Base-by-base conservation (phyloP, 1,140 invertebrate genomes). In the Rhagoletis zephyria region DNA sequence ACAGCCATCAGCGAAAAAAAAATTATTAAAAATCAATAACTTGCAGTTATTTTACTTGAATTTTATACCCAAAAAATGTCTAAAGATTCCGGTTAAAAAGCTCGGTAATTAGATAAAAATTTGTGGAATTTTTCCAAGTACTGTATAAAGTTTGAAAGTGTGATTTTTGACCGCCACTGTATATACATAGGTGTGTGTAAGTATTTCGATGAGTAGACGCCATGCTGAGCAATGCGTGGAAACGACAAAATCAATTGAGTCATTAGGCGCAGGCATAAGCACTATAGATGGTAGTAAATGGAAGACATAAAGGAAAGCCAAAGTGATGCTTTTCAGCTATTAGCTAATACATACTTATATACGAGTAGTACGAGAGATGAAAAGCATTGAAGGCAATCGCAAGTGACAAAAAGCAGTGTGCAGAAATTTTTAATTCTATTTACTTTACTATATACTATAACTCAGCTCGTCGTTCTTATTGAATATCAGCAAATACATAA, bases 231-330 rank as follows among this genome's bases (percentile, higher is more conserved):
- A 74, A 45, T 74, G 42, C 14, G 67, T 74, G 67, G 40, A 74
- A 74, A 74, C 67, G 67, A 74, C 67, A 74, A 74, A 74, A 74
- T 74, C 67, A 74, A 74, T 74, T 45, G 67, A 74, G 67, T 74
- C 67, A 74, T 74, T 74, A 74, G 67, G 16, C 42, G 42, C 67
- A 74, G 67, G 67, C 67, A 74, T 16, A 74, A 74, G 67, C 67
- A 48, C 67, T 74, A 74, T 45, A 74, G 67, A 74, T 74, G 40
- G 67, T 48, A 45, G 42, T 74, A 74, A 48, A 74, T 45, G 45
- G 45, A 14, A 5, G 42, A 14, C n/a, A 56, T 56, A 10, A 56
- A 56, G 51, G 51, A 56, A 9, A 56, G 4, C 0, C 30, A 30
- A 30, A 30, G 30, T 30, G 30, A 30, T 30, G 30, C 30, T 30